Evolutionary conservation across 1,140 invertebrate species (phyloP), one percentile per base, ranked within the genome.

Genomic region (Ostrea edulis): DNA sequence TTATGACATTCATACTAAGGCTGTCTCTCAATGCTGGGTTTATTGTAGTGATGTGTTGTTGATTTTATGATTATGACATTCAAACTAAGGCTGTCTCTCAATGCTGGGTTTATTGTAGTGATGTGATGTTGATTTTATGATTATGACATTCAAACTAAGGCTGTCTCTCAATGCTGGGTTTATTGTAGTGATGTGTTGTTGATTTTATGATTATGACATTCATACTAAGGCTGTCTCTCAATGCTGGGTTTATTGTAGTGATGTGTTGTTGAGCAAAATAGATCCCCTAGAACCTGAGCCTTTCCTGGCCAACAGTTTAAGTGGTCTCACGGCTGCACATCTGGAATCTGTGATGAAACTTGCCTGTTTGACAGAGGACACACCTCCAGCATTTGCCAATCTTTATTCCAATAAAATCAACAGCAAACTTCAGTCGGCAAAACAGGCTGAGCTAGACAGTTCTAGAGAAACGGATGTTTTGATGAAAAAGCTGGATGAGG

Each of bases 291-390:
- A 96, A 35, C 92, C 94, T 5, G 84, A 88, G 9, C 91, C 93
- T 8, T 96, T 96, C 93, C 95, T 95, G 90, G 94, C 95, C 20
- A 91, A 92, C 12, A 95, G 94, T 89, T 93, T 96, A 54, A 93
- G 87, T 22, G 95, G 95, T 29, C 89, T 96, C 12, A 95, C 95
- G 51, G 93, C 95, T 5, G 92, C 93, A 65, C 94, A 95, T 52
- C 92, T 96, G 7, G 92, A 94, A 55, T 94, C 96, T 86, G 91
- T 96, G 17, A 95, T 95, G 25, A 93, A 96, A 82, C 92, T 96
- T 5, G 95, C 95, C 84, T 96, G 96, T 0, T 94, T 96, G 12
- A 95, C 95, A 12, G 94, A 96, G 83, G 96, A 96, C 92, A 95
- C 22, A 17, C 29, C 25, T 58, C n/a, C 29, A 62, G 83, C 53